phyloP scores from a whole-genome alignment of 2,888 invertebrate species.

The Coremacera marginata region DNA sequence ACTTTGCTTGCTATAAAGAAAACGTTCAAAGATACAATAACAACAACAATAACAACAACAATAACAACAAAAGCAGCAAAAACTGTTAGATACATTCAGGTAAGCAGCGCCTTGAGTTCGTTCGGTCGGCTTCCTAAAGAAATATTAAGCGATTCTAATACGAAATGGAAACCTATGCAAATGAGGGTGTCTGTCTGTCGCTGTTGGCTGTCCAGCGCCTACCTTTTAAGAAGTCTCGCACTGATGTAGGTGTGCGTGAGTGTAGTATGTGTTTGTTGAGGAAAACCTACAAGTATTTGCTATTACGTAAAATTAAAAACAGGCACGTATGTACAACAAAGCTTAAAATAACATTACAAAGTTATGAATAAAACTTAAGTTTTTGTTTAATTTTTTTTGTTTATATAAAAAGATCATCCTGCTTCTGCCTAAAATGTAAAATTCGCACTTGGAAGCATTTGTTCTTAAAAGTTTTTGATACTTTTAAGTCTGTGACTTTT shows the following conservation, averaged over 20 bases:
- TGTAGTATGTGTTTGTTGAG: background rate
- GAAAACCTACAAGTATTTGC: background rate
- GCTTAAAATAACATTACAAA: no score
- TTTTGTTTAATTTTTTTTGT: no score
- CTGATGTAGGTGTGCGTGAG: background rate
- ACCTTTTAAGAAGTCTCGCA: background rate
- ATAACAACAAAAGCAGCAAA: no score
- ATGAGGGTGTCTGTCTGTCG: slow-evolving; percentile 15
- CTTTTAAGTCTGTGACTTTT: background rate
- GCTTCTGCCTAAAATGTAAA: background rate
- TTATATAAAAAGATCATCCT: background rate
- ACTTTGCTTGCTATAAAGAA: background rate
- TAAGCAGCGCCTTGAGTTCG: background rate
- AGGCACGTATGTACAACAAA: background rate
- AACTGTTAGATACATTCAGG: background rate
- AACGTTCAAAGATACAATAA: background rate
- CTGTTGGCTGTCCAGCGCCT: slow-evolving; percentile 8
- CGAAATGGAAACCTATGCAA: slow-evolving; percentile 23
- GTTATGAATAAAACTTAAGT: no score
- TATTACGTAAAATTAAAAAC: background rate
- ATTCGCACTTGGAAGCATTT: background rate
- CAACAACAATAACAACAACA: background rate
- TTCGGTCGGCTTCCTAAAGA: no score
- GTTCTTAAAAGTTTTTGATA: background rate
- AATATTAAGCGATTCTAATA: background rate